Evolutionary conservation across 2,113 vertebrate species (phyloP).

Genomic region (Proterorhinus semilunaris): DNA sequence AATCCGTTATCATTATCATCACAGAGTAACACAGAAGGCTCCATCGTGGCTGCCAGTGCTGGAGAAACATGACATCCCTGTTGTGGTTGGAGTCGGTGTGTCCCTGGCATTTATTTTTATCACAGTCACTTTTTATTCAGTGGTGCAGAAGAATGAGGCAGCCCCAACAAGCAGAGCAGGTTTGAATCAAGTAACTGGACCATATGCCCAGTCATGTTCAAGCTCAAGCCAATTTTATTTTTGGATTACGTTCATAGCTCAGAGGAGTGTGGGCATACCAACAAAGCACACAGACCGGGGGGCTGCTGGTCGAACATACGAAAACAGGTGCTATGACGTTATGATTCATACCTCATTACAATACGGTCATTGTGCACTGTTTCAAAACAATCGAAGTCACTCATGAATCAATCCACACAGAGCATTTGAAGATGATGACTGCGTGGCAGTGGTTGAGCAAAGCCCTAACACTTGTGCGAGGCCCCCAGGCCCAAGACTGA

Average conservation of each 20-base stretch:
- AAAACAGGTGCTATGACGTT: slow-evolving; percentile 71
- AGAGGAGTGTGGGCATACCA: slow-evolving; percentile 65
- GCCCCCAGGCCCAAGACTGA: slow-evolving; percentile 57
- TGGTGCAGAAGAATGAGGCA: slow-evolving; percentile 76
- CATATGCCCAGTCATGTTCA: background rate
- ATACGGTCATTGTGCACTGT: background rate
- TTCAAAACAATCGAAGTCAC: background rate
- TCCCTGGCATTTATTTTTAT: slow-evolving; percentile 81
- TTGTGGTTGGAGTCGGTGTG: slow-evolving; percentile 79
- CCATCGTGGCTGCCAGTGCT: slow-evolving; percentile 73
- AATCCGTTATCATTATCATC: slow-evolving; percentile 1
- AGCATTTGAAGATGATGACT: slow-evolving; percentile 78
- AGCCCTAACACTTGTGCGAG: slow-evolving; percentile 64
- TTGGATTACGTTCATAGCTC: slow-evolving; percentile 55
- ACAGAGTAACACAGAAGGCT: slow-evolving; percentile 61
- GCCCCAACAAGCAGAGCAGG: slow-evolving; percentile 67
- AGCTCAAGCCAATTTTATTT: background rate
- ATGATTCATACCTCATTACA: background rate
- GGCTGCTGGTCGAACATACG: slow-evolving; percentile 68
- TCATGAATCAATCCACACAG: slow-evolving; percentile 38
- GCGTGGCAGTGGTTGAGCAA: slow-evolving; percentile 61
- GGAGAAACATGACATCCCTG: slow-evolving; percentile 81
- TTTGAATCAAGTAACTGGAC: slow-evolving; percentile 24
- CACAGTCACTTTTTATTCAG: slow-evolving; percentile 79
- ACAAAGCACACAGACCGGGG: slow-evolving; percentile 56